A percentile compares a stretch with the other conserved stretches of the same genome.
Conservation (phyloP, 2,888 invertebrate species). For the Meteorus cinctellus region DNA sequence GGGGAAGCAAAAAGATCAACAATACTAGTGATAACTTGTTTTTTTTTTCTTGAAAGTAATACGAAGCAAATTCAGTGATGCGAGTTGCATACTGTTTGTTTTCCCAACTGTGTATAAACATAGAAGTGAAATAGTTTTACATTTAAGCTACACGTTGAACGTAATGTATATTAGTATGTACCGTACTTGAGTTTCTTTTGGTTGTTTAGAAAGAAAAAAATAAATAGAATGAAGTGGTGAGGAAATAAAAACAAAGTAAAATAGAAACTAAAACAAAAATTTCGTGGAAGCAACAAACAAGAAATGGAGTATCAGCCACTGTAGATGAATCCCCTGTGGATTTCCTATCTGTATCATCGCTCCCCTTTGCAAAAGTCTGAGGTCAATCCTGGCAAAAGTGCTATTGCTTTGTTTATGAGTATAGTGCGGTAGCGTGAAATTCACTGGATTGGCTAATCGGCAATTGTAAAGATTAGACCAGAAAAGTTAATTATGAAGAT, state of each 20-base stretch:
- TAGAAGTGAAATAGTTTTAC: slow-evolving; percentile 1
- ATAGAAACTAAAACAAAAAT: slow-evolving; percentile 3
- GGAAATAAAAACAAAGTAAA: slow-evolving; percentile 15
- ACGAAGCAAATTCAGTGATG: background rate
- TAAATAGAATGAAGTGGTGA: background rate
- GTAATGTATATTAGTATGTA: slow-evolving; percentile 46
- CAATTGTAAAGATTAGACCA: slow-evolving; percentile 68
- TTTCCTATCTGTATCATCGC: slow-evolving; percentile 49
- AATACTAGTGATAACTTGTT: too few species aligned
- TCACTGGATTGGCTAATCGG: slow-evolving; percentile 61
- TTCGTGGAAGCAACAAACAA: slow-evolving; percentile 27
- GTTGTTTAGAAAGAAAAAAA: background rate
- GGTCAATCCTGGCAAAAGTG: slow-evolving; percentile 37
- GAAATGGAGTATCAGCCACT: slow-evolving; percentile 23
- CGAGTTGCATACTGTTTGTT: background rate
- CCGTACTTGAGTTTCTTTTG: slow-evolving; percentile 11
- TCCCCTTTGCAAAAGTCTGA: slow-evolving; percentile 41
- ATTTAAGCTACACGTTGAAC: slow-evolving; percentile 12
- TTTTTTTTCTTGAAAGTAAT: too few species aligned
- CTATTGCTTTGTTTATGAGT: slow-evolving; percentile 50
- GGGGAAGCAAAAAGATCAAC: too few species aligned
- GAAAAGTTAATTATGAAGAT: slow-evolving; percentile 70
- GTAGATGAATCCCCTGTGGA: slow-evolving; percentile 48
- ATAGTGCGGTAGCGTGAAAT: slow-evolving; percentile 39
- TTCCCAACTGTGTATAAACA: background rate